Conservation (phyloP, 2,888 invertebrate species). For the Xylophagus ater region DNA sequence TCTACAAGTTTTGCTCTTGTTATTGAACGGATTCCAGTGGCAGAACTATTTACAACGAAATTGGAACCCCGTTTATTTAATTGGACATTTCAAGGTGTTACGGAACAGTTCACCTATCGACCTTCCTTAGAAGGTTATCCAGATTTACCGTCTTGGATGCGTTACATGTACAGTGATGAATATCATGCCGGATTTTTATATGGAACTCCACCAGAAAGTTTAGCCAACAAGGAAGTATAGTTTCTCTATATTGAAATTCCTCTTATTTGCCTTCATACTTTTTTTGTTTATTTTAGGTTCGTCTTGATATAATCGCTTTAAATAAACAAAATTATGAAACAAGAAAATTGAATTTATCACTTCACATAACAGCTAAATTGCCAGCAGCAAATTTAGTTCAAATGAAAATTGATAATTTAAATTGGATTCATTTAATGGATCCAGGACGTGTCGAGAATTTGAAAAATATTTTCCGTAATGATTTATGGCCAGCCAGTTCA, state of each 20-base stretch:
- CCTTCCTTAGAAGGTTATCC: constrained; percentile 66
- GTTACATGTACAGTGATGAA: constrained; percentile 68
- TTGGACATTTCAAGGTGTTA: constrained; percentile 49
- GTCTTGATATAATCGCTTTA: constrained; percentile 64
- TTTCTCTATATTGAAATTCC: too few relatives aligned
- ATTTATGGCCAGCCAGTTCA: constrained; percentile 67
- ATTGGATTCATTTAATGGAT: constrained; percentile 78
- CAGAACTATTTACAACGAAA: constrained; percentile 68
- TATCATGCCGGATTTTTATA: constrained; percentile 72
- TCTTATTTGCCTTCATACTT: too few relatives aligned
- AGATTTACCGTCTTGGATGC: constrained; percentile 77
- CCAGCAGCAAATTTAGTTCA: constrained; percentile 67
- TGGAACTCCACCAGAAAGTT: constrained; percentile 64
- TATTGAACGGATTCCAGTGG: constrained; percentile 31
- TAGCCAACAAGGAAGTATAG: constrained; percentile 41
- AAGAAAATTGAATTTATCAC: constrained; percentile 47
- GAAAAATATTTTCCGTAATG: constrained; percentile 63
- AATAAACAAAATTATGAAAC: constrained; percentile 71
- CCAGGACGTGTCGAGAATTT: constrained; percentile 58
- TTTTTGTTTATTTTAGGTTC: constrained; percentile 24
- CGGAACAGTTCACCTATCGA: constrained; percentile 47
- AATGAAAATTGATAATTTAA: constrained; percentile 79
- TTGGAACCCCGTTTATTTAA: constrained; percentile 69
- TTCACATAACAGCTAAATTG: constrained; percentile 55
- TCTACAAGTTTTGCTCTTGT: too few relatives aligned